phyloP scores from a whole-genome alignment of 2,797 vertebrate species.

The Lindbergichthys nudifrons region DNA sequence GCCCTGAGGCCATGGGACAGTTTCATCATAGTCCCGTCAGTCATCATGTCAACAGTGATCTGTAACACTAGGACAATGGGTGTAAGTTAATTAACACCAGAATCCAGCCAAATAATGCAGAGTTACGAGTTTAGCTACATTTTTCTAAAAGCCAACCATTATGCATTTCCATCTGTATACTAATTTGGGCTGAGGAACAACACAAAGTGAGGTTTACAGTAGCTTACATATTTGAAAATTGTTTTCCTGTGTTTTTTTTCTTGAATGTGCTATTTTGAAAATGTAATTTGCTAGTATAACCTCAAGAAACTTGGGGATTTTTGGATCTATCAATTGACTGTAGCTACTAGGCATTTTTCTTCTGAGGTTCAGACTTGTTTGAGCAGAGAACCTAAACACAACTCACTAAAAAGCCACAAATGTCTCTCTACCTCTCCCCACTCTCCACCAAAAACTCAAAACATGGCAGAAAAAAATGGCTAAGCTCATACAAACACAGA shows the following conservation, averaged over 20 bases:
- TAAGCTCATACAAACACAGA: conserved; percentile 43
- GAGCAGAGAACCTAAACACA: conserved; percentile 32
- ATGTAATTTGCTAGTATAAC: not conserved
- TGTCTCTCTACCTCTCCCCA: conserved; percentile 1
- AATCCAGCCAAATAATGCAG: not conserved
- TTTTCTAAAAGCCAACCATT: not conserved
- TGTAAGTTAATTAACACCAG: conserved; percentile 25
- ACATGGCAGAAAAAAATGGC: conserved; percentile 55
- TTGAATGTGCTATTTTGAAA: not conserved
- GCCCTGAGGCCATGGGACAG: conserved; percentile 32
- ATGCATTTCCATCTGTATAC: not conserved
- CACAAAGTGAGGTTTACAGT: not conserved
- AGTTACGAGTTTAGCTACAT: not conserved
- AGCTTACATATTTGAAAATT: too few species aligned
- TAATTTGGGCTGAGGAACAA: not conserved
- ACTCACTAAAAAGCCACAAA: conserved; percentile 44
- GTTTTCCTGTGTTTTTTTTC: too few species aligned
- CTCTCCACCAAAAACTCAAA: conserved; percentile 35
- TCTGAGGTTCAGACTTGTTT: conserved; percentile 20
- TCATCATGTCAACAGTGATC: conserved; percentile 36
- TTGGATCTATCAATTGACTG: conserved; percentile 3
- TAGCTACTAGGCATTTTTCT: not conserved
- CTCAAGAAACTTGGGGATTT: conserved; percentile 14
- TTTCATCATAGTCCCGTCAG: conserved; percentile 35
- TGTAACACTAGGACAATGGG: conserved; percentile 3